phyloP scores from a whole-genome alignment of 2,888 invertebrate species.

The Herminia tarsipennalis region DNA sequence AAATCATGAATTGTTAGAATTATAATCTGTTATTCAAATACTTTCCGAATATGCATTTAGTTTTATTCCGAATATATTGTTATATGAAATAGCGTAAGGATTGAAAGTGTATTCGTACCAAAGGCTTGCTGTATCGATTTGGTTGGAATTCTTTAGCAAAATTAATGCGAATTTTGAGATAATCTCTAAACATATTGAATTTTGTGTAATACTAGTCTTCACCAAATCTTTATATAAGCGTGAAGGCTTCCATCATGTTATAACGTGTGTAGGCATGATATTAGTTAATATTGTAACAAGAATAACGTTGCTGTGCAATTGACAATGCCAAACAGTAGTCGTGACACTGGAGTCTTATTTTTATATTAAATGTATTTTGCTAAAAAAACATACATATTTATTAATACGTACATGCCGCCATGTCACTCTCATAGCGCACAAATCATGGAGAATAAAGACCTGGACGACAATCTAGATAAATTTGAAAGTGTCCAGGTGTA shows the following conservation, averaged over 20 bases:
- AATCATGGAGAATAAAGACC: no score
- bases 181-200: slow-evolving; percentile 28
- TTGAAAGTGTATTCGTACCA: slow-evolving; percentile 31
- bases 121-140: slow-evolving; percentile 30
- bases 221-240: slow-evolving; percentile 52
- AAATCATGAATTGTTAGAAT: no score
- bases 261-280: slow-evolving; percentile 25
- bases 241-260: slow-evolving; percentile 48
- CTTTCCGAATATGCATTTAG: slow-evolving; percentile 5
- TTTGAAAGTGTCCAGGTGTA: no score
- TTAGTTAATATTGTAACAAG: slow-evolving; percentile 36
- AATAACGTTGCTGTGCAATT: slow-evolving; percentile 51
- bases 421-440: slow-evolving; percentile 19
- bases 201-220: slow-evolving; percentile 51
- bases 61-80: neutral
- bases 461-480: no score
- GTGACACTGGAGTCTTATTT: slow-evolving; percentile 44
- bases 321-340: slow-evolving; percentile 48
- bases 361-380: slow-evolving; percentile 48
- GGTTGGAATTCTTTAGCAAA: slow-evolving; percentile 28
- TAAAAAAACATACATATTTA: slow-evolving; percentile 31
- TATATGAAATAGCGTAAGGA: neutral
- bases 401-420: slow-evolving; percentile 22
- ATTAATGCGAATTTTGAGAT: slow-evolving; percentile 40
- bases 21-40: slow-evolving; percentile 2